These are phyloP conservation scores for Drosophila melanosoma DNA, from an alignment of 2,888 invertebrate genomes.

Conservation along the genomic window DNA sequence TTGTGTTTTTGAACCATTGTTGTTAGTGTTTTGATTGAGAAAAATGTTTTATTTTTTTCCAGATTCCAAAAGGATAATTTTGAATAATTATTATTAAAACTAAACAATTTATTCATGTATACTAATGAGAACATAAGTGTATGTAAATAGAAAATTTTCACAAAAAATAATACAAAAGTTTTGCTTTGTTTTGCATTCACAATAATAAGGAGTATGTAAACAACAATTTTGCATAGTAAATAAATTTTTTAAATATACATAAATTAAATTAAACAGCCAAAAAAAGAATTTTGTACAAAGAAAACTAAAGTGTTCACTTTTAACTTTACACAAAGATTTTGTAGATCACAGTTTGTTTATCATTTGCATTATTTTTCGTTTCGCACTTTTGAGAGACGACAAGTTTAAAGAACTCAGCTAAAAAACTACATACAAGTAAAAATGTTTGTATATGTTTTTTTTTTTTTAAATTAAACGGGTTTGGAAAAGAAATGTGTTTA, in stretches of 20 bases:
- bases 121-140: conserved; percentile 22
- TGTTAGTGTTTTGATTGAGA: conserved; percentile 20
- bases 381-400: conserved; percentile 25
- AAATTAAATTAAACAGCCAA: conserved; percentile 65
- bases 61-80: conserved; percentile 62
- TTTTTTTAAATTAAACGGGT: conserved; percentile 11
- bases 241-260: conserved; percentile 45
- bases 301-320: conserved; percentile 63
- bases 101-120: conserved; percentile 51
- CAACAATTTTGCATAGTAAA: conserved; percentile 76
- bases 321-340: conserved; percentile 58
- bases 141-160: conserved; percentile 34
- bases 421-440: conserved; percentile 19
- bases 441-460: conserved; percentile 1
- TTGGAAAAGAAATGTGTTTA: conserved; percentile 17
- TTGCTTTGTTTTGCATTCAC: conserved; percentile 70
- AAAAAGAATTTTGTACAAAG: conserved; percentile 75
- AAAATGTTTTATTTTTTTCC: conserved; percentile 28
- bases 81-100: conserved; percentile 61
- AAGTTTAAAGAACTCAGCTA: conserved; percentile 27
- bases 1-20: conserved; percentile 10
- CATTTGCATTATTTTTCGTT: conserved; percentile 79
- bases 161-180: conserved; percentile 80
- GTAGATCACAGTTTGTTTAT: conserved; percentile 84
- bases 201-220: conserved; percentile 67